Base-by-base conservation (phyloP, 1,140 invertebrate species). In the Cryptotermes secundus region DNA sequence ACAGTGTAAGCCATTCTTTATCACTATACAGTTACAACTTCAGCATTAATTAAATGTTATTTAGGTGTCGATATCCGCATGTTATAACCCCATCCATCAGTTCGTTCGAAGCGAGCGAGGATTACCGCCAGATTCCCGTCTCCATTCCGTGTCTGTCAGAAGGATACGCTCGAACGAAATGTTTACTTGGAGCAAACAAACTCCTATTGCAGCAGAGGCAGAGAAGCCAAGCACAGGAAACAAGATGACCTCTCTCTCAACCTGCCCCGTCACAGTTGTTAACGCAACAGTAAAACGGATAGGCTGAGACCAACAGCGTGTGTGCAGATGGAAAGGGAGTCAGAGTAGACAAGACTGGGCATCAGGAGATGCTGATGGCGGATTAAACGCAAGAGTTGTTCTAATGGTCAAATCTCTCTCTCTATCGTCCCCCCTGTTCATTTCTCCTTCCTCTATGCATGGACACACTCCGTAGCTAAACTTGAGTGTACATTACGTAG, bases 161-260 rank as follows among this genome's bases (percentile, higher is more conserved):
- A 72, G n/a, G 59, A 9, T 72, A 72, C 59, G 59, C 31, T 31
- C 26, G 59, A n/a, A 31, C 59, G 59, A 31, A 72, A 72, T 72
- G 59, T 72, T 72, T 72, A 72, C 59, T 72, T 31, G 26, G 59
- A n/a, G 31, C 59, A 72, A 72, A 72, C 59, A 72, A 72, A 72
- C 59, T 72, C n/a, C 59, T 72, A 31, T 72, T 72, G 59, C 3
- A 72, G 26, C 59, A 72, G 31, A 72, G n/a, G 26, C 59, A 31
- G 59, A 72, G 59, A n/a, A 72, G 59, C 59, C 59, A 72, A 72
- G 59, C 59, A 31, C 59, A 6, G 59, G n/a, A 31, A n/a, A 72
- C 26, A 31, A 31, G 59, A 72, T 9, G 59, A 72, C n/a, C 59
- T 72, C 59, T 31, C 31, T 31, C 59, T 0, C 59, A 4, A 38